Evolutionary conservation across 2,113 vertebrate genomes (phyloP).

Genomic region (Gymnarchus niloticus): DNA sequence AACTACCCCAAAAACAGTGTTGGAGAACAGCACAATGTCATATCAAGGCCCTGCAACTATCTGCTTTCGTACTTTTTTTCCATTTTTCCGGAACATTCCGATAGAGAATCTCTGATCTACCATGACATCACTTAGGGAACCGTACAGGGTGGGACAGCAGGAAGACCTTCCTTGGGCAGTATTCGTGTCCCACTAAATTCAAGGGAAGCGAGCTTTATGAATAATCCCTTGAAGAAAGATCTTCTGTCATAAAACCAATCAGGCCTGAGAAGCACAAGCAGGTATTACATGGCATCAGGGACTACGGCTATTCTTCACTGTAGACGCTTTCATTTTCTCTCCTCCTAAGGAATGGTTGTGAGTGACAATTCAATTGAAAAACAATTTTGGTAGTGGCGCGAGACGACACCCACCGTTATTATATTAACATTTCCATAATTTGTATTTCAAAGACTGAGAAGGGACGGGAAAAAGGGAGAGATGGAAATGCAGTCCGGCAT

Average conservation of each 20-base stretch:
- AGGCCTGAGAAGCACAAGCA: neutral
- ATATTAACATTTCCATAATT: slow-evolving; percentile 22
- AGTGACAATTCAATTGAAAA: slow-evolving; percentile 21
- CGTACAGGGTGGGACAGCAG: neutral
- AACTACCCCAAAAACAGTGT: neutral
- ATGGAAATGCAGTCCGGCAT: neutral
- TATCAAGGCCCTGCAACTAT: neutral
- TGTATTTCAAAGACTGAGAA: slow-evolving; percentile 14
- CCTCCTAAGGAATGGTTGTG: neutral
- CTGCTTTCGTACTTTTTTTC: neutral
- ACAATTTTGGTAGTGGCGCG: neutral
- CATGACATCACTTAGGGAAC: neutral
- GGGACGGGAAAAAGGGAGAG: neutral
- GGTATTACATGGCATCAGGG: neutral
- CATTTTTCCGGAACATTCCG: neutral
- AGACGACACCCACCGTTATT: slow-evolving; percentile 11
- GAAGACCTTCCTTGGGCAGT: neutral
- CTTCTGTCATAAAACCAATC: neutral
- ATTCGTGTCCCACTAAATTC: neutral
- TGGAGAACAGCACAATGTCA: neutral
- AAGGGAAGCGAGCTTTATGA: too few species aligned
- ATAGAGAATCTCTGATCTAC: neutral
- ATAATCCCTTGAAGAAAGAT: neutral
- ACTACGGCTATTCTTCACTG: neutral
- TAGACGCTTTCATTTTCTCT: neutral